Evolutionary conservation across 2,888 invertebrate genomes (phyloP).

Genomic region (Leuctra nigra): DNA sequence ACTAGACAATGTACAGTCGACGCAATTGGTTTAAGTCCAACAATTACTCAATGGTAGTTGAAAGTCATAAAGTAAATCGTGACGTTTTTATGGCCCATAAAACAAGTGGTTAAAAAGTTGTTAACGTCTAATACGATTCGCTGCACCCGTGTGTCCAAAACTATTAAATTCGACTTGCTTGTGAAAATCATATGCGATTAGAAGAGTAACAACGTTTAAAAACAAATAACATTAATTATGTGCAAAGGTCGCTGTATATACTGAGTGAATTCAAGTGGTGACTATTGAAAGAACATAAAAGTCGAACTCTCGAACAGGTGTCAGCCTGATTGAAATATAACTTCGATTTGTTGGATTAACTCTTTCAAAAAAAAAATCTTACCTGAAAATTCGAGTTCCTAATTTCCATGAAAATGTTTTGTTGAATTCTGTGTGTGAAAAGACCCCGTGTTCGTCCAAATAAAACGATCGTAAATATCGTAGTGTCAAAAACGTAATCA

Average conservation of each 20-base stretch:
- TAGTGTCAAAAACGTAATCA: neutral
- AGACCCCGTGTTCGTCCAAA: neutral
- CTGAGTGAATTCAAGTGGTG: neutral
- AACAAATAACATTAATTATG: no score
- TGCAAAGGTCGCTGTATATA: no score
- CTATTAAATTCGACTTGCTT: no score
- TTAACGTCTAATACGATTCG: conserved; percentile 13
- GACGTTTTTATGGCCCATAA: conserved; percentile 16
- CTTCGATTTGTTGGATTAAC: conserved; percentile 1
- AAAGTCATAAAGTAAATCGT: conserved; percentile 1
- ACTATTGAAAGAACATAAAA: no score
- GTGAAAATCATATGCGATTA: no score
- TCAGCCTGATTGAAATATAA: neutral
- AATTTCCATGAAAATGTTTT: conserved; percentile 2
- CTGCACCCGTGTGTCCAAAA: conserved; percentile 1
- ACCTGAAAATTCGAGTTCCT: conserved; percentile 7
- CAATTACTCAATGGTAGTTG: neutral
- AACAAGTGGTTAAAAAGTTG: conserved; percentile 16
- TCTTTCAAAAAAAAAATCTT: neutral
- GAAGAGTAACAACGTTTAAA: no score
- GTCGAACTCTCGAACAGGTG: neutral
- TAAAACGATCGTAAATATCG: neutral
- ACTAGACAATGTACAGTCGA: conserved; percentile 3
- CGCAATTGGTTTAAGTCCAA: neutral
- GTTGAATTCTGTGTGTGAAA: conserved; percentile 3